phyloP scores from a whole-genome alignment of 1,140 invertebrate genomes.

The Tetramorium parvispinum region DNA sequence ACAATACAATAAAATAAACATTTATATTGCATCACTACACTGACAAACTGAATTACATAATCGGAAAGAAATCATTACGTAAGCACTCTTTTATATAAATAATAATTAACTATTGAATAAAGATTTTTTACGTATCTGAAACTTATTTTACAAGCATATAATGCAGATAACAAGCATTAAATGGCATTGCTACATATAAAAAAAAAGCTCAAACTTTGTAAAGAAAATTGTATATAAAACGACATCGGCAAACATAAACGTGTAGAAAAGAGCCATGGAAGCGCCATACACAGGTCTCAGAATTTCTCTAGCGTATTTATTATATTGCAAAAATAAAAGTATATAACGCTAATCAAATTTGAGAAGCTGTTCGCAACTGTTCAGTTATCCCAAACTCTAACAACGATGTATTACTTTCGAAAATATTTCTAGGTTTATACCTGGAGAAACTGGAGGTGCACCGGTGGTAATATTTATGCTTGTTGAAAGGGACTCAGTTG shows the following conservation, averaged over 20 bases:
- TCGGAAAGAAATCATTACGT: neutral
- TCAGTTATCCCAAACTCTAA: conserved; percentile 54
- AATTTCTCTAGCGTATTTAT: conserved; percentile 7
- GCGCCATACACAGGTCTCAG: conserved; percentile 1
- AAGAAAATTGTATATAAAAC: conserved; percentile 21
- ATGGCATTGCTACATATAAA: neutral
- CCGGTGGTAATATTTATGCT: conserved; percentile 79
- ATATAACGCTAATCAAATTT: conserved; percentile 24
- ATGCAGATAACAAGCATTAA: conserved; percentile 33
- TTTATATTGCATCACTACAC: neutral
- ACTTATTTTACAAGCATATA: conserved; percentile 17
- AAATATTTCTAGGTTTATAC: conserved; percentile 75
- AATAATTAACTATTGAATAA: conserved; percentile 5
- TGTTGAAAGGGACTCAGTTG: conserved; percentile 82
- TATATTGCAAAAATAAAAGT: conserved; percentile 21
- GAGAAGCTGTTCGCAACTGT: conserved; percentile 8
- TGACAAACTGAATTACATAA: conserved; percentile 24
- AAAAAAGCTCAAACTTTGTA: neutral
- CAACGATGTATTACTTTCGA: conserved; percentile 59
- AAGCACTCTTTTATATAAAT: neutral
- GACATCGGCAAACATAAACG: neutral
- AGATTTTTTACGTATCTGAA: neutral
- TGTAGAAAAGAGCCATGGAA: conserved; percentile 3
- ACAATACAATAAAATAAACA: conserved; percentile 1
- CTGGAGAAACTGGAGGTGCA: conserved; percentile 82